phyloP scores from a whole-genome alignment of 2,888 invertebrate species.

The Chrysotoxum bicinctum region DNA sequence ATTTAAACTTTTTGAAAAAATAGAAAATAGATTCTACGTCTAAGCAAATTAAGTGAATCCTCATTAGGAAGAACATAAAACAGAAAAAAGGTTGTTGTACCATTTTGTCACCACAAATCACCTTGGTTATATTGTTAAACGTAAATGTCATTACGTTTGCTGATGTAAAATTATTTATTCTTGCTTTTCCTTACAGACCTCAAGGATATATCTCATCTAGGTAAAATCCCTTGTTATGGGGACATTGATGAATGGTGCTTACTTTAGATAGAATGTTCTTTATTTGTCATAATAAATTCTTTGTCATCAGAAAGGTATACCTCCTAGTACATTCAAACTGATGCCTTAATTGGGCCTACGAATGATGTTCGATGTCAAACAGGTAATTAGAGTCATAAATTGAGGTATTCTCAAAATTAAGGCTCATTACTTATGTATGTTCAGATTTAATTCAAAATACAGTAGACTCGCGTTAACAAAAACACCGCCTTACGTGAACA shows the following conservation, averaged over 20 bases:
- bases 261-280: neutral
- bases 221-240: neutral
- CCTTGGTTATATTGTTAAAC: neutral
- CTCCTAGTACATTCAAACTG: neutral
- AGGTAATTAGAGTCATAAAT: neutral
- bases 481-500: too few relatives aligned
- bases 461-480: too few relatives aligned
- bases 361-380: neutral
- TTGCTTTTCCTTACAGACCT: neutral
- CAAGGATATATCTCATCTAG: neutral
- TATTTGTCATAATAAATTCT: neutral
- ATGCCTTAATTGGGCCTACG: neutral
- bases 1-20: neutral
- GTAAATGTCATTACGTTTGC: neutral
- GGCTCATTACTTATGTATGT: too few relatives aligned
- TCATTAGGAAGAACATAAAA: neutral
- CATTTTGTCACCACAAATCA: neutral
- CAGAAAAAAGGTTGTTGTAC: too few relatives aligned
- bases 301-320: neutral
- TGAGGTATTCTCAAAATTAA: neutral
- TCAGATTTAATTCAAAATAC: too few relatives aligned
- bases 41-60: neutral
- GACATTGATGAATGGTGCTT: neutral
- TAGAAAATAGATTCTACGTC: neutral
- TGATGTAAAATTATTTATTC: neutral